Conservation (phyloP, 2,797 vertebrate genomes). For the Knipowitschia caucasica region DNA sequence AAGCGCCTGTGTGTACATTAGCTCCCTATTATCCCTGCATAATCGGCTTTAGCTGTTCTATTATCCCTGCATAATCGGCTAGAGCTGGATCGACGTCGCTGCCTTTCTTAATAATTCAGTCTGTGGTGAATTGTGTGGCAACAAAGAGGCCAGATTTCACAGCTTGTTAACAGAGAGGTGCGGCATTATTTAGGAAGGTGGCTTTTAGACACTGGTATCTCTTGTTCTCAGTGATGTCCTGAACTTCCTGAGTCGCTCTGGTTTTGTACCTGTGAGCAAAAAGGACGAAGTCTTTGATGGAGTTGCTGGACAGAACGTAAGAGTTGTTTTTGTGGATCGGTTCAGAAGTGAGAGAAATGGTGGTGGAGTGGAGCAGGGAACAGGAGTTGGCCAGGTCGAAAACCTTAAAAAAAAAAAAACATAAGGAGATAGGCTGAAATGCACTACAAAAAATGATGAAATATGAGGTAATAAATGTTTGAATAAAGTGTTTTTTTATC, state of each 20-base stretch:
- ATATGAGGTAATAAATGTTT: no score
- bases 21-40: neutral
- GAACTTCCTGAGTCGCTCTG: no score
- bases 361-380: slow-evolving; percentile 55
- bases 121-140: slow-evolving; percentile 30
- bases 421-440: neutral
- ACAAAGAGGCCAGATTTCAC: slow-evolving; percentile 38
- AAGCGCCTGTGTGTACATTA: slow-evolving; percentile 1
- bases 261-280: slow-evolving; percentile 64
- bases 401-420: slow-evolving; percentile 36
- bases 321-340: slow-evolving; percentile 61
- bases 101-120: slow-evolving; percentile 50
- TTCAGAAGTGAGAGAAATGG: slow-evolving; percentile 49
- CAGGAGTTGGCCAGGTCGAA: slow-evolving; percentile 67
- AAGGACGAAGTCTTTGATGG: slow-evolving; percentile 58
- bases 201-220: slow-evolving; percentile 10
- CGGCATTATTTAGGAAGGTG: slow-evolving; percentile 27
- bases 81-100: slow-evolving; percentile 4
- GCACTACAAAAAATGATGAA: no score
- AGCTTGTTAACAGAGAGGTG: slow-evolving; percentile 38
- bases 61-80: neutral
- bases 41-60: slow-evolving; percentile 5
- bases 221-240: neutral
- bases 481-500: no score
- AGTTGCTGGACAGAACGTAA: slow-evolving; percentile 63